Conservation (phyloP, 2,888 invertebrate species). For the Chymomyza fuscimana region DNA sequence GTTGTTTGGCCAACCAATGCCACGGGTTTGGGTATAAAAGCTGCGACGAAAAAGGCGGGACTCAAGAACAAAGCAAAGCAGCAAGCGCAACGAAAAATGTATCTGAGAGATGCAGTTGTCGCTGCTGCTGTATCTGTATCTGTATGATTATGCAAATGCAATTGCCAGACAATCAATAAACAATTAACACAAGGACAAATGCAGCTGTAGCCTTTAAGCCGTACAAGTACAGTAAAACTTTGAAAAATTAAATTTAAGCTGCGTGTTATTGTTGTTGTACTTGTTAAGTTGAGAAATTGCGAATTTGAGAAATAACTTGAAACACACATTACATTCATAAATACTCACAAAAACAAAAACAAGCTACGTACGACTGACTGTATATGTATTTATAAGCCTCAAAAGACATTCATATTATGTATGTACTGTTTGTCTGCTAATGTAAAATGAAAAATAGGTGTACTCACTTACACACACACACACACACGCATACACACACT, state of each 20-base stretch:
- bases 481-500: neutral
- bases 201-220: neutral
- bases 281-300: neutral
- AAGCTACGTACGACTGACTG: neutral
- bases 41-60: no score
- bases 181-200: constrained; percentile 25
- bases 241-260: neutral
- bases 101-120: no score
- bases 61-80: no score
- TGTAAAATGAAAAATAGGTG: constrained; percentile 7
- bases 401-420: neutral
- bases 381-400: neutral
- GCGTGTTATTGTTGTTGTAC: neutral
- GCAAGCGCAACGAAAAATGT: no score
- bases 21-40: no score
- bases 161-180: constrained; percentile 35
- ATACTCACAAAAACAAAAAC: neutral
- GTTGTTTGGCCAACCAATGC: no score
- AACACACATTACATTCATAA: neutral
- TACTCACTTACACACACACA: neutral
- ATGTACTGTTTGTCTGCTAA: neutral
- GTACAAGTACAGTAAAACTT: neutral
- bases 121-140: neutral
- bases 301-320: neutral
- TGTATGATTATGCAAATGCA: constrained; percentile 17